Evolutionary conservation across 2,797 vertebrate genomes (phyloP).

Genomic region (Antennarius maculatus): DNA sequence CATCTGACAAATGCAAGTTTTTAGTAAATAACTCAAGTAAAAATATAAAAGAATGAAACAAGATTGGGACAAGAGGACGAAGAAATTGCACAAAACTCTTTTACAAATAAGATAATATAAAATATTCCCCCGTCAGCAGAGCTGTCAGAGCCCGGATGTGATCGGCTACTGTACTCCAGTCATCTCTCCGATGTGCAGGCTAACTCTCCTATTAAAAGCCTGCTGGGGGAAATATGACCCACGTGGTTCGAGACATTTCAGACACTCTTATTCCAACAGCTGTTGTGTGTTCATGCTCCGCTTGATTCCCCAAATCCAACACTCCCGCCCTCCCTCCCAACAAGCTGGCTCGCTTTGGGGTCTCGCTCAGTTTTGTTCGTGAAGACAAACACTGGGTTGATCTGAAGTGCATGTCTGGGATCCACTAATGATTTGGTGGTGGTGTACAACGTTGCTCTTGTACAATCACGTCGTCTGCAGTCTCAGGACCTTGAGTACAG

Average conservation of each 20-base stretch:
- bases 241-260: slow-evolving; percentile 51
- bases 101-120: not conserved
- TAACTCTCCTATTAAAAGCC: slow-evolving; percentile 68
- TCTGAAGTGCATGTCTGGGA: slow-evolving; percentile 47
- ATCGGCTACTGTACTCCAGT: slow-evolving; percentile 58
- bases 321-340: not conserved
- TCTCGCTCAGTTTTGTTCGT: slow-evolving; percentile 43
- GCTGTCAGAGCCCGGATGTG: slow-evolving; percentile 45
- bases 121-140: slow-evolving; percentile 48
- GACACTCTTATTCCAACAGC: slow-evolving; percentile 72
- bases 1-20: too few species aligned
- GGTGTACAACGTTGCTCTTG: slow-evolving; percentile 22
- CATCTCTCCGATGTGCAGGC: slow-evolving; percentile 58
- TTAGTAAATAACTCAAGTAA: too few species aligned
- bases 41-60: too few species aligned
- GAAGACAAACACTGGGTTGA: slow-evolving; percentile 56
- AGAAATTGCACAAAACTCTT: not conserved
- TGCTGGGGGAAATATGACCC: slow-evolving; percentile 66
- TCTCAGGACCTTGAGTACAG: slow-evolving; percentile 7
- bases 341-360: slow-evolving; percentile 33
- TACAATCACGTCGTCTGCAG: not conserved
- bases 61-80: too few species aligned
- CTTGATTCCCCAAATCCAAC: slow-evolving; percentile 49
- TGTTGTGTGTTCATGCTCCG: slow-evolving; percentile 68
- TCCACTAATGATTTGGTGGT: slow-evolving; percentile 9